Evolutionary conservation across 2,888 invertebrate genomes (phyloP).

Genomic region (Biston stratarius): DNA sequence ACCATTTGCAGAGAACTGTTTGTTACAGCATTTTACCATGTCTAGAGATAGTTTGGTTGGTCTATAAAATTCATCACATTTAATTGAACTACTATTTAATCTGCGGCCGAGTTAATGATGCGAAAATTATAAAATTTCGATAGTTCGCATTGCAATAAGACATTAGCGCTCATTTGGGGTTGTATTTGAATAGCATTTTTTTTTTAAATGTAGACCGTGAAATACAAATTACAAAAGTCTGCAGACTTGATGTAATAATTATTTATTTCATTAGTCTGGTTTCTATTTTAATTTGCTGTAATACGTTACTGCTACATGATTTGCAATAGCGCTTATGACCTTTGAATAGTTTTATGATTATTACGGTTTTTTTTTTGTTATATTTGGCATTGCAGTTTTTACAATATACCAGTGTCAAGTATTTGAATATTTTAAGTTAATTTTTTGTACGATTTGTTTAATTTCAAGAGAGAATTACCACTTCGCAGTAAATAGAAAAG

Average conservation of each 20-base stretch:
- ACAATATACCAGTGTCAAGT: no score
- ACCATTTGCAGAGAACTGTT: no score
- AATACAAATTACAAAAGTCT: conserved; percentile 28
- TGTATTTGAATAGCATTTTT: conserved; percentile 47
- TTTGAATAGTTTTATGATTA: no score
- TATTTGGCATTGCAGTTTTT: no score
- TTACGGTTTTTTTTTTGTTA: no score
- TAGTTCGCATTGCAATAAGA: conserved; percentile 36
- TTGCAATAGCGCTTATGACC: neutral
- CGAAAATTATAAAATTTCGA: conserved; percentile 29
- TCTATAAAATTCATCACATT: conserved; percentile 44
- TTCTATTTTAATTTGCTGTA: conserved; percentile 46
- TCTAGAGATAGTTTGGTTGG: neutral
- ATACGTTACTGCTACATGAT: conserved; percentile 9
- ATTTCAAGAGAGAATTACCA: neutral
- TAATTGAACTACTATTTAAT: conserved; percentile 25
- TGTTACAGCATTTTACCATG: neutral
- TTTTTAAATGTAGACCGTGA: conserved; percentile 35
- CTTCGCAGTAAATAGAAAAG: neutral
- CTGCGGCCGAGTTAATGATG: conserved; percentile 22
- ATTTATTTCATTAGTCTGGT: conserved; percentile 22
- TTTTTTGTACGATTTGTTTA: neutral
- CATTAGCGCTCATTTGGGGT: conserved; percentile 45
- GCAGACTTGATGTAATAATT: conserved; percentile 32
- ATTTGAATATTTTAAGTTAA: no score